Percentiles rank a stretch among this genome's conserved stretches.
phyloP scores from a whole-genome alignment of 2,888 invertebrate genomes.

The Cerceris rybyensis region DNA sequence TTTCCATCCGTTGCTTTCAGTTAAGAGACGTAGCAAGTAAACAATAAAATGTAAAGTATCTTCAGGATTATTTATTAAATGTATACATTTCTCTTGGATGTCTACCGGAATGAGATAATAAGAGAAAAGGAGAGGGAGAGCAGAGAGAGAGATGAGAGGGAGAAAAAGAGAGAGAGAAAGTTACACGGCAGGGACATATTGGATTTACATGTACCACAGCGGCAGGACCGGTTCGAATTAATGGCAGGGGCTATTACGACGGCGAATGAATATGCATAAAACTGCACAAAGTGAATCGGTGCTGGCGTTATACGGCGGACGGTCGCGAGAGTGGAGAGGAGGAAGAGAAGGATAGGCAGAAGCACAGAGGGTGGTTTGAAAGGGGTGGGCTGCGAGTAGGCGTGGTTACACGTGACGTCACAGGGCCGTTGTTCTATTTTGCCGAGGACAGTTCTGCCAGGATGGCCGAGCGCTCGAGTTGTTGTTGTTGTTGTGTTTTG shows the following conservation, averaged over 20 bases:
- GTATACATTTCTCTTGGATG: slow-evolving; percentile 27
- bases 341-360: slow-evolving; percentile 9
- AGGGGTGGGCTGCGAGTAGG: slow-evolving; percentile 59
- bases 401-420: slow-evolving; percentile 79
- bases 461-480: slow-evolving; percentile 58
- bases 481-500: slow-evolving; percentile 78
- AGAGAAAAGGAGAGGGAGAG: slow-evolving; percentile 8
- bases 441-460: slow-evolving; percentile 59
- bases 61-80: slow-evolving; percentile 45
- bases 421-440: slow-evolving; percentile 76
- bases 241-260: slow-evolving; percentile 74
- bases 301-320: slow-evolving; percentile 53
- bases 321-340: slow-evolving; percentile 19
- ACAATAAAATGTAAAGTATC: slow-evolving; percentile 42
- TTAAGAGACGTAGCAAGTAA: slow-evolving; percentile 3
- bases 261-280: slow-evolving; percentile 79
- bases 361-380: slow-evolving; percentile 13
- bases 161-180: slow-evolving; percentile 27
- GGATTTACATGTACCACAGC: slow-evolving; percentile 67
- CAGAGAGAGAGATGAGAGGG: neutral
- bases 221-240: slow-evolving; percentile 70
- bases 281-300: slow-evolving; percentile 78
- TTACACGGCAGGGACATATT: slow-evolving; percentile 67
- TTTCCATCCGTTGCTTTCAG: neutral
- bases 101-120: neutral